These are phyloP conservation scores for Alca torda DNA, from an alignment of 2,797 vertebrate species.

Conservation along the genomic window DNA sequence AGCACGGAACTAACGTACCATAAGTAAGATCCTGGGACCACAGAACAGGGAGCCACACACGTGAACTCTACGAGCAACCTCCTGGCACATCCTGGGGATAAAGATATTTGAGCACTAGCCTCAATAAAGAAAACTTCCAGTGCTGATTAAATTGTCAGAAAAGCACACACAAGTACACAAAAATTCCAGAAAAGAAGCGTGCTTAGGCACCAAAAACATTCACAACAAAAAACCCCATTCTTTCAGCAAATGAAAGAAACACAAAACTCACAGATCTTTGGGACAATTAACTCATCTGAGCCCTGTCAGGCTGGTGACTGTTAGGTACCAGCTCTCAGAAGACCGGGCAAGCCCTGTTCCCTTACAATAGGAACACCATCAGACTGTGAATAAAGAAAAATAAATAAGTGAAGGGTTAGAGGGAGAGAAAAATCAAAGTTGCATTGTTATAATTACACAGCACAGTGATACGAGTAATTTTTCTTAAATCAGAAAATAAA, in stretches of 20 bases:
- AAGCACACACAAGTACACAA: background rate
- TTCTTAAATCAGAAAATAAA: slow-evolving; percentile 66
- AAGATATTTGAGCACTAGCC: background rate
- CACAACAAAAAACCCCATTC: background rate
- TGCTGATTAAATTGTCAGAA: background rate
- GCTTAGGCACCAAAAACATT: background rate
- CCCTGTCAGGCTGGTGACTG: background rate
- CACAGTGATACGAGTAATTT: slow-evolving; percentile 27
- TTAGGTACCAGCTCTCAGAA: background rate
- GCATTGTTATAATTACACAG: slow-evolving; percentile 46
- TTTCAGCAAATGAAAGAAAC: background rate
- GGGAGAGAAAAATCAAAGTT: slow-evolving; percentile 24
- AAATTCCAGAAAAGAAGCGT: background rate
- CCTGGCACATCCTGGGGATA: background rate
- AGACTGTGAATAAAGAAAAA: background rate
- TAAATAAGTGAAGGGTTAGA: slow-evolving; percentile 5
- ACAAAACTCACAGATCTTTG: background rate
- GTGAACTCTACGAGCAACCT: background rate
- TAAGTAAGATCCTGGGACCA: background rate
- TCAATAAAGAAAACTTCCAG: background rate
- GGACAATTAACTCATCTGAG: background rate
- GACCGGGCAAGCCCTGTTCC: background rate
- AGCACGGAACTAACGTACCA: background rate
- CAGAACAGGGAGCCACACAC: background rate
- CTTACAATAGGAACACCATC: background rate